A percentile compares a stretch with the other conserved stretches of the same genome.
These are phyloP conservation scores for Nemoura dubitans DNA, from an alignment of 2,888 invertebrate species.

Conservation along the genomic window DNA sequence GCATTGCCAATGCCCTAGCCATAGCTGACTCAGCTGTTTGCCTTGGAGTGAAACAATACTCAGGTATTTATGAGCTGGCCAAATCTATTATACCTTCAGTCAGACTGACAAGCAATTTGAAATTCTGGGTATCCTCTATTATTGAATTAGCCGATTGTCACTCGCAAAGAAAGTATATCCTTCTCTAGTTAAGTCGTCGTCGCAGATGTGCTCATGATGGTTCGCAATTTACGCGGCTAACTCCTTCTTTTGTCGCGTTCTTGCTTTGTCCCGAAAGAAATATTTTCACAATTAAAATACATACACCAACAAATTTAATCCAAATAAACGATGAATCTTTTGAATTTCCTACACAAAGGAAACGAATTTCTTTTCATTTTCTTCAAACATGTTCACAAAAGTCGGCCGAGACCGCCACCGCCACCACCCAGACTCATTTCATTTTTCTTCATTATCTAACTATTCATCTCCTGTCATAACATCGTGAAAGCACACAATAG, in stretches of 20 bases:
- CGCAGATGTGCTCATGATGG: background rate
- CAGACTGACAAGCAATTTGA: background rate
- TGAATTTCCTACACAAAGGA: background rate
- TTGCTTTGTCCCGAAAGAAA: background rate
- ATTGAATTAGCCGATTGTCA: background rate
- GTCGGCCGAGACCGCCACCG: background rate
- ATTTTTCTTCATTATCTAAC: conserved; percentile 4
- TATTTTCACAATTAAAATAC: background rate
- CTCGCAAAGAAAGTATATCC: background rate
- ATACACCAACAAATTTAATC: conserved; percentile 7
- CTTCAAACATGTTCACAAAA: background rate
- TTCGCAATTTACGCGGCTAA: background rate
- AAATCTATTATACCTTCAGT: no score
- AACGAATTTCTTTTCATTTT: background rate
- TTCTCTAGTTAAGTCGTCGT: background rate
- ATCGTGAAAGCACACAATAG: conserved; percentile 7
- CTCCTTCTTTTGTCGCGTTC: background rate
- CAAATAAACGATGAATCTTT: background rate
- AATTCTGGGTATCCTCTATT: background rate
- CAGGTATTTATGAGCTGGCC: background rate
- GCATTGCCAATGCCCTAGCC: no score
- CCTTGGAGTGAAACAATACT: background rate
- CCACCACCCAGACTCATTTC: background rate
- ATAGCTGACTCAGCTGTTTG: background rate
- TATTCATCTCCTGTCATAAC: conserved; percentile 5